Percentiles rank a stretch among this genome's conserved stretches.
phyloP scores from a whole-genome alignment of 2,797 vertebrate genomes.

The Hephaestus fuliginosus region DNA sequence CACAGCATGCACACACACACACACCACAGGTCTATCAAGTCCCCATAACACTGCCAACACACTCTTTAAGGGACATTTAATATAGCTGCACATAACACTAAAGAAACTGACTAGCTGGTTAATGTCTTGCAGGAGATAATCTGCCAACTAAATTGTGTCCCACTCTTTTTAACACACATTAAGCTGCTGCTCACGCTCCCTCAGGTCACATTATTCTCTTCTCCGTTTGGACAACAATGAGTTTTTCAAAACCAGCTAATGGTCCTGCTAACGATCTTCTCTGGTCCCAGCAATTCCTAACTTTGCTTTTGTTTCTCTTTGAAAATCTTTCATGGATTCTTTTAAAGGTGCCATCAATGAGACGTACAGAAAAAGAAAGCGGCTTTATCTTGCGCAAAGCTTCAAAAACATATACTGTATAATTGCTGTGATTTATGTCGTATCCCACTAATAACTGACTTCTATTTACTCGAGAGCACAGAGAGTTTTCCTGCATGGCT shows the following conservation, averaged over 20 bases:
- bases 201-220: background rate
- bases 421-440: background rate
- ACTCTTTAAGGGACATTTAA: slow-evolving; percentile 24
- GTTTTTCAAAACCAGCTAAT: slow-evolving; percentile 18
- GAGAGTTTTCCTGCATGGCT: background rate
- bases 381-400: slow-evolving; percentile 2
- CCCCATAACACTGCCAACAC: slow-evolving; percentile 14
- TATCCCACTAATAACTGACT: background rate
- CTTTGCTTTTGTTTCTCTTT: slow-evolving; percentile 15
- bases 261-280: background rate
- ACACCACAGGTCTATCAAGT: slow-evolving; percentile 25
- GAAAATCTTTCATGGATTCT: slow-evolving; percentile 8
- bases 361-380: background rate
- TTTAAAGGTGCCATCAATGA: slow-evolving; percentile 24
- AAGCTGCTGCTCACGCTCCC: background rate
- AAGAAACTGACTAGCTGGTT: background rate
- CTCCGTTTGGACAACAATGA: background rate
- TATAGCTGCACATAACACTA: slow-evolving; percentile 2
- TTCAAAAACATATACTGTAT: background rate
- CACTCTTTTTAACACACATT: background rate
- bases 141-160: slow-evolving; percentile 3
- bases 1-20: background rate
- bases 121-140: slow-evolving; percentile 21
- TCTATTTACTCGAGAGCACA: background rate
- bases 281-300: background rate